Evolutionary conservation across 2,797 vertebrate species (phyloP), one percentile per base, ranked within the genome.

Genomic region (Coendou prehensilis): DNA sequence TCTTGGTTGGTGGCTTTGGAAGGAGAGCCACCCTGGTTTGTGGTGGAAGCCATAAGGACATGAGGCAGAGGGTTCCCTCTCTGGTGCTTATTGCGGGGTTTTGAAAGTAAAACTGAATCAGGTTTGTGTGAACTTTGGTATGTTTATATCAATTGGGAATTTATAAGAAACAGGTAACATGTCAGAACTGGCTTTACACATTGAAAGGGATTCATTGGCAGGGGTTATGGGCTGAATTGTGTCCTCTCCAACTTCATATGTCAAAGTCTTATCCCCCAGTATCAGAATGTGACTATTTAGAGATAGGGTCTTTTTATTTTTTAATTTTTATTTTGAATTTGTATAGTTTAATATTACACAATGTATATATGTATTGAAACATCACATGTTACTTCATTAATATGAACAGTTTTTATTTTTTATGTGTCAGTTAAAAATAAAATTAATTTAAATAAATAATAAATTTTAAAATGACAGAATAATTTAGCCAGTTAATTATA

Each of bases 111-210:
- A 79, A 64, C 33, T 90, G 45, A 81, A 52, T 89, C 47, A 67
- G 41, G 69, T 95, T 87, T 92, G 88, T 92, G 64, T 78, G 52
- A 83, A 86, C 75, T 96, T 87, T 37, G 54, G 30, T 71, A 47
- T 61, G 2, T 89, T 52, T 52, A 17, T 75, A 50, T 81, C 56
- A 80, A 6, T 76, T 93, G 75, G 47, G 41, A 75, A 67, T 92
- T 81, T 84, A 26, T 6, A 71, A 67, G 67, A 81, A 90, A 23
- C 41, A 76, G 56, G 67, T 30, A 56, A 17, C 10, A n/a, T 9
- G n/a, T 83, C 59, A 84, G 90, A 78, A 71, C 76, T 89, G 69
- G 41, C 63, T 94, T 76, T 91, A 76, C 15, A 30, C 6, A 33
- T 9, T 59, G 80, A 30, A 87, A 28, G 13, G n/a, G 15, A 64